Conservation (phyloP, 2,888 invertebrate genomes). For the Drosophila mulleri region DNA sequence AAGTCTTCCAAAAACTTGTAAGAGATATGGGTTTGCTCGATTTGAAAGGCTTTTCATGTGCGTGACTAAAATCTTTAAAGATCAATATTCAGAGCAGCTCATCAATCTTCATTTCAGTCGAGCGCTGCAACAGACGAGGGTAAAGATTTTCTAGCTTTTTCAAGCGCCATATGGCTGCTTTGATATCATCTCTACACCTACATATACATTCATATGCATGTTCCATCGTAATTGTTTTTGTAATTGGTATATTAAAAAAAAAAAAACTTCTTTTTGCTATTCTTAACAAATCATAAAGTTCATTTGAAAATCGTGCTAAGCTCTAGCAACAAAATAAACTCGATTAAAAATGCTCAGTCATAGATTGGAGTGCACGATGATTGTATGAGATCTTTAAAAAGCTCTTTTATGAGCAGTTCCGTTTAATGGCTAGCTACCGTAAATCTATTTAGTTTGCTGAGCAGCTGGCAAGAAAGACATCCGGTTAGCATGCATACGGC, state of each 20-base stretch:
- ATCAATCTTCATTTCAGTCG: conserved; percentile 4
- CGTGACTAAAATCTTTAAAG: neutral
- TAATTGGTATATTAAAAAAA: neutral
- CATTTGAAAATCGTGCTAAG: neutral
- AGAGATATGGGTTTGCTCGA: neutral
- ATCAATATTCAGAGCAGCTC: neutral
- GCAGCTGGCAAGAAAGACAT: conserved; percentile 60
- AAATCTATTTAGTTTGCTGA: conserved; percentile 7
- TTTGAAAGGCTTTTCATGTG: conserved; percentile 2
- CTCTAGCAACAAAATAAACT: neutral
- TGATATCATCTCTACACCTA: neutral
- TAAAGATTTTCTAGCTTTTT: neutral
- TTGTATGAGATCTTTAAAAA: neutral
- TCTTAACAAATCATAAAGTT: too few species aligned
- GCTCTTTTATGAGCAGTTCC: conserved; percentile 21
- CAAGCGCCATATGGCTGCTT: neutral
- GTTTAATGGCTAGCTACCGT: conserved; percentile 46
- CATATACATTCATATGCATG: too few species aligned
- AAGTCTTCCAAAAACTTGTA: neutral
- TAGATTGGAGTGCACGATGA: neutral
- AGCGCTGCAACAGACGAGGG: neutral
- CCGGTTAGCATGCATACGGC: conserved; percentile 62
- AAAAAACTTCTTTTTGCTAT: neutral
- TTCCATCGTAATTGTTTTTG: neutral
- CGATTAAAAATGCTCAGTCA: conserved; percentile 1